Percentiles rank a stretch among this genome's conserved stretches.
Evolutionary conservation across 2,888 invertebrate species (phyloP).

Genomic region (Mimachlamys varia): DNA sequence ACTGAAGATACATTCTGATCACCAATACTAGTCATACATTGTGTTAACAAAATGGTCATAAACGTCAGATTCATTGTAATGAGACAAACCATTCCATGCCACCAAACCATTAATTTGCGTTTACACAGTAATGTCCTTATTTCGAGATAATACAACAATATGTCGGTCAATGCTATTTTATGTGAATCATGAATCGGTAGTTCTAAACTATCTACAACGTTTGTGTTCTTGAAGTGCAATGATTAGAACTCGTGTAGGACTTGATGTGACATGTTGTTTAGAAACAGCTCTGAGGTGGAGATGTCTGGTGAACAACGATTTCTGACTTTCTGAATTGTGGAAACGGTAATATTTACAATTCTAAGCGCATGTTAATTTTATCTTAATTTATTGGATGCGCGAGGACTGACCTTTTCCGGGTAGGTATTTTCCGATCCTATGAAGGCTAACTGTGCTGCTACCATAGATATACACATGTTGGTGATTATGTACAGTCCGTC

Average conservation of each 20-base stretch:
- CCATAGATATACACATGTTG: constrained; percentile 66
- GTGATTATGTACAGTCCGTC: constrained; percentile 62
- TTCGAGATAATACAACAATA: neutral
- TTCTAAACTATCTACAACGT: too few species aligned
- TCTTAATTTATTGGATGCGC: neutral
- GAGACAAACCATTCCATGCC: too few species aligned
- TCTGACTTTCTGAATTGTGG: neutral
- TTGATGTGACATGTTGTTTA: too few species aligned
- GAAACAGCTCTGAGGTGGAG: too few species aligned
- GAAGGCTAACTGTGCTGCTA: constrained; percentile 70
- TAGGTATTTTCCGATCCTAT: constrained; percentile 71
- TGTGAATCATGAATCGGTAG: too few species aligned
- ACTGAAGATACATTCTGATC: neutral
- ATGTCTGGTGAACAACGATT: neutral
- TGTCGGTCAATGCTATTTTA: neutral
- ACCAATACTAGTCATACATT: too few species aligned
- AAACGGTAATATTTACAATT: neutral
- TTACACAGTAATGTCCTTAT: neutral
- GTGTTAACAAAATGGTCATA: too few species aligned
- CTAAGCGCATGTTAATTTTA: neutral
- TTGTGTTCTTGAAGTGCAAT: too few species aligned
- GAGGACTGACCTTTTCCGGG: constrained; percentile 61
- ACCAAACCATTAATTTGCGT: too few species aligned
- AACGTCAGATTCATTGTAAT: too few species aligned
- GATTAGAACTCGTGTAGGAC: too few species aligned